Base-by-base conservation (phyloP, 1,140 invertebrate genomes). In the Archegozetes longisetosus region DNA sequence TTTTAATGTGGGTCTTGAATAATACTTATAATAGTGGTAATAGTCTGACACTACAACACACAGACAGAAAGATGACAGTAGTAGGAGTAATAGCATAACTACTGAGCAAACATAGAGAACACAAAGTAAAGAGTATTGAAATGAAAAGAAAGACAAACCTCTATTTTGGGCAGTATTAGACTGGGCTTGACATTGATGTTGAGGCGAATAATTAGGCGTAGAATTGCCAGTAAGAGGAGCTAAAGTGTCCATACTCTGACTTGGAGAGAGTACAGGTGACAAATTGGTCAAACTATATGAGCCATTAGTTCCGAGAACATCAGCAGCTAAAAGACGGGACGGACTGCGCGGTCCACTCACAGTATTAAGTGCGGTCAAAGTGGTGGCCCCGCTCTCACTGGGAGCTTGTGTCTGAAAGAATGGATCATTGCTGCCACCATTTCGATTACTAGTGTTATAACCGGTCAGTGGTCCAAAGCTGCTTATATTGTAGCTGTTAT, bases 201-300 rank as follows among this genome's bases (percentile, higher is more conserved):
- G 17, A 14, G 51, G 6, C 20, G 51, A 24, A 53, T 9, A 23
- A 24, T 23, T 23, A 3, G 9, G 25, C 26, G 17, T 24, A 17
- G 22, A 13, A 22, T 20, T 20, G 49, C 17, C 25, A 17, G 51
- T 20, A 17, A 17, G 14, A 47, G 53, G 12, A 6, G 49, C 49
- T 22, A 51, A n/a, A 22, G 46, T 50, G 26, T 57, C 55, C 32
- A 57, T 48, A 17, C 13, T 46, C 26, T 57, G 55, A 57, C 55
- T 57, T 13, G 55, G 55, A 14, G 55, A 57, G 13, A 57, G 25
- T 20, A 24, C 26, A 3, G 57, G 26, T 20, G 49, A 58, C 49
- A 29, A 32, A 51, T 58, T 51, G 32, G 6, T 40, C 6, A 17
- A 9, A 40, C 6, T 40, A 17, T 40, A 9, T 17, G 32, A 40